These are phyloP conservation scores for Monomorium pharaonis DNA, from an alignment of 1,140 invertebrate species.

Conservation along the genomic window DNA sequence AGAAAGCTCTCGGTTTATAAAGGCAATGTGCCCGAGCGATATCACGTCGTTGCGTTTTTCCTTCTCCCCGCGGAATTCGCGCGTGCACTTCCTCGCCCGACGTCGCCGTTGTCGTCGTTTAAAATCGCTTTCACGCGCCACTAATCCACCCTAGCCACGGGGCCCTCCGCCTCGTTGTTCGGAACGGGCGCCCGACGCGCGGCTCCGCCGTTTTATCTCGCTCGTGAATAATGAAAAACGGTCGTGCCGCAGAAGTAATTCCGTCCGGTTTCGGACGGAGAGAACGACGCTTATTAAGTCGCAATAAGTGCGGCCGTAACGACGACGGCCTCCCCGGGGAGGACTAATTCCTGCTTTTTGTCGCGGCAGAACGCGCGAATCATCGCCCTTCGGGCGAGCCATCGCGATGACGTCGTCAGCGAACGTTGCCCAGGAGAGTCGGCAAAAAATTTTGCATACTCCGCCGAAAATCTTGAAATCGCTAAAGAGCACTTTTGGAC, in stretches of 20 bases:
- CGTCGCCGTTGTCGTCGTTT: constrained; percentile 33
- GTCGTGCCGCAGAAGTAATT: neutral
- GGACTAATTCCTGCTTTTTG: constrained; percentile 49
- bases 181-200: neutral
- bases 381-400: constrained; percentile 36
- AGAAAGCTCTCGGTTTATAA: neutral
- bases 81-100: neutral
- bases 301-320: constrained; percentile 39
- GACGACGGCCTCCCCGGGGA: constrained; percentile 14
- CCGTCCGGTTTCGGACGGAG: constrained; percentile 8
- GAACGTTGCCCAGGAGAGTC: neutral
- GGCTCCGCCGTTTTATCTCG: constrained; percentile 14
- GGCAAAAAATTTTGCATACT: constrained; percentile 24
- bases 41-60: neutral
- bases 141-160: constrained; percentile 15
- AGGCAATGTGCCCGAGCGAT: neutral
- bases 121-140: constrained; percentile 57
- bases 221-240: constrained; percentile 32
- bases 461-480: neutral
- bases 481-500: neutral
- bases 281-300: constrained; percentile 47
- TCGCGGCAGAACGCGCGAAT: constrained; percentile 21
- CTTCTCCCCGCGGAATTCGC: neutral
- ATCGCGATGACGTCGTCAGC: constrained; percentile 29
- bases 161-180: neutral